phyloP scores from a whole-genome alignment of 2,888 invertebrate genomes.

The Cryptocephalus moraei region DNA sequence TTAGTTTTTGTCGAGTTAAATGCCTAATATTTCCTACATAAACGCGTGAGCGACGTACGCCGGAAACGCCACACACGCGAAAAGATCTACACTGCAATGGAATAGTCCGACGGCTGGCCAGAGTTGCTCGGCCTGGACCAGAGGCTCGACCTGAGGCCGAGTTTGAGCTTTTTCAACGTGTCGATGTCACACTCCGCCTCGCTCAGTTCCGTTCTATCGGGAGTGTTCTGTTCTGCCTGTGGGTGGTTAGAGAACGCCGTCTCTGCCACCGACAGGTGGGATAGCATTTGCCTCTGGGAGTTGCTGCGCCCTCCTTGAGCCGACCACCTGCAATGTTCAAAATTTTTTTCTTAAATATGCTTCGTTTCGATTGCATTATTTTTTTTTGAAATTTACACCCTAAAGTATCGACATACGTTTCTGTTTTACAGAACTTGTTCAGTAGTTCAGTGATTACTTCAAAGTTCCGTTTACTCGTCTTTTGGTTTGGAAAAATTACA shows the following conservation, averaged over 20 bases:
- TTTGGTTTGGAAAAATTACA: too few species aligned
- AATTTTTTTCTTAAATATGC: not conserved
- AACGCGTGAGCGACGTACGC: too few species aligned
- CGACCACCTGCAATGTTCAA: slow-evolving; percentile 40
- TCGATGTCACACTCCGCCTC: slow-evolving; percentile 67
- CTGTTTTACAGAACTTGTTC: too few species aligned
- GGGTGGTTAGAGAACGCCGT: slow-evolving; percentile 40
- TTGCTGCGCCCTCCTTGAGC: slow-evolving; percentile 30
- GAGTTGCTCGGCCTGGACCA: slow-evolving; percentile 55
- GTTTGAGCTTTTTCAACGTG: slow-evolving; percentile 60
- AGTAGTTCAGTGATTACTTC: not conserved
- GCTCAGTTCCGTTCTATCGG: slow-evolving; percentile 51
- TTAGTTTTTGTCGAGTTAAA: not conserved
- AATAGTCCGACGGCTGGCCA: slow-evolving; percentile 54
- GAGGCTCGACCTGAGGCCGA: slow-evolving; percentile 57
- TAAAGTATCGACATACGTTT: too few species aligned
- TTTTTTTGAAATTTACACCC: too few species aligned
- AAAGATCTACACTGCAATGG: slow-evolving; percentile 55
- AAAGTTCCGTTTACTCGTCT: not conserved
- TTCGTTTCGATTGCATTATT: too few species aligned
- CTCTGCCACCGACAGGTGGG: slow-evolving; percentile 50
- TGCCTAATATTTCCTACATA: too few species aligned
- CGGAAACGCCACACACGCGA: too few species aligned
- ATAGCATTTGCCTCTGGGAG: slow-evolving; percentile 50
- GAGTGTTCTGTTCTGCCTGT: slow-evolving; percentile 33